These are phyloP conservation scores for Mesitornis unicolor DNA, from an alignment of 2,113 vertebrate species.

Conservation along the genomic window DNA sequence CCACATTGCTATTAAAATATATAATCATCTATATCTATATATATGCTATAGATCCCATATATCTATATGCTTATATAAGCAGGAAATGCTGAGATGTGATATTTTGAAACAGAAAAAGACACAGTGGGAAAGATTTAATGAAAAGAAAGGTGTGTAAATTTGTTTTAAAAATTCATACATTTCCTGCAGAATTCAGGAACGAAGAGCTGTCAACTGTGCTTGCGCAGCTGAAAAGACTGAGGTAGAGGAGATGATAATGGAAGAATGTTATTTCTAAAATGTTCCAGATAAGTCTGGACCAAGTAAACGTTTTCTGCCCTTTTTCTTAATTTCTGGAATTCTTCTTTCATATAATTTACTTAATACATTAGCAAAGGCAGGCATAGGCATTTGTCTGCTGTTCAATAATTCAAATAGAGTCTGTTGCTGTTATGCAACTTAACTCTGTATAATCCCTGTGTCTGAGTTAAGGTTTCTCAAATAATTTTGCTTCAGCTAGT, in stretches of 20 bases:
- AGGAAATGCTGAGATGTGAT: neutral
- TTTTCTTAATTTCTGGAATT: neutral
- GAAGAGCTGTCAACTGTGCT: neutral
- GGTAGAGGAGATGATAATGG: neutral
- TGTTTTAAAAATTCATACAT: conserved; percentile 13
- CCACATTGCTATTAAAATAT: neutral
- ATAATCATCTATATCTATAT: too few species aligned
- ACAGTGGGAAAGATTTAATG: neutral
- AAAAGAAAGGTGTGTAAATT: neutral
- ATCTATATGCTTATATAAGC: neutral
- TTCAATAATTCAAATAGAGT: neutral
- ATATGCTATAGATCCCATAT: too few species aligned
- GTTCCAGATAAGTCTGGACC: neutral
- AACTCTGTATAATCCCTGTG: neutral
- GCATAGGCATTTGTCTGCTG: neutral
- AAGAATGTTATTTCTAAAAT: neutral
- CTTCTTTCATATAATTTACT: neutral
- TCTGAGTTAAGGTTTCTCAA: neutral
- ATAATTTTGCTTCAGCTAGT: neutral
- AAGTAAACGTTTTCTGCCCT: neutral
- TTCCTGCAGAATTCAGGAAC: neutral
- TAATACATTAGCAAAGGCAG: neutral
- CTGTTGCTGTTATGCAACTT: neutral
- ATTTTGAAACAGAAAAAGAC: conserved; percentile 10
- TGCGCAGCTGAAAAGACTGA: neutral